These are phyloP conservation scores for Dasyprocta punctata DNA, from an alignment of 2,113 vertebrate species.

Conservation along the genomic window DNA sequence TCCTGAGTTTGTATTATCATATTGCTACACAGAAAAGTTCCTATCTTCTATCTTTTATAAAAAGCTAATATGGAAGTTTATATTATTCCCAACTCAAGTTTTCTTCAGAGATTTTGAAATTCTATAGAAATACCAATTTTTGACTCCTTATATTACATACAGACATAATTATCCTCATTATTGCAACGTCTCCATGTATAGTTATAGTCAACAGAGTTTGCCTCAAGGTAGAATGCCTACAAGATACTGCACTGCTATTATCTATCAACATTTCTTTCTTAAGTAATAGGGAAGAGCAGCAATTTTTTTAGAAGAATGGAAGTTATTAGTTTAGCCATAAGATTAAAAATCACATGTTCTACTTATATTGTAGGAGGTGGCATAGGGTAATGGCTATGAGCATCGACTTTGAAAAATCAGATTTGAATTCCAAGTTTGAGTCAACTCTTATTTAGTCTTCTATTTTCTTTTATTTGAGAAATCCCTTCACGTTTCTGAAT, in stretches of 20 bases:
- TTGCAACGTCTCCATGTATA: not conserved
- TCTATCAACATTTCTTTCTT: not conserved
- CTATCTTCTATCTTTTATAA: not conserved
- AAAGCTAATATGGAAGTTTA: not conserved
- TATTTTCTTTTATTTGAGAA: not conserved
- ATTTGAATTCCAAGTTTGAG: conserved; percentile 4
- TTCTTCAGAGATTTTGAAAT: conserved; percentile 36
- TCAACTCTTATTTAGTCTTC: not conserved
- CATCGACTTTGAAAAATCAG: not conserved
- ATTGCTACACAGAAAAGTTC: not conserved
- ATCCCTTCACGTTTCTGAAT: not conserved
- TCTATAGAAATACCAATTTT: conserved; percentile 15
- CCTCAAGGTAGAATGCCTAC: not conserved
- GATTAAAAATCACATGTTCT: not conserved
- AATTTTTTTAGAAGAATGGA: not conserved
- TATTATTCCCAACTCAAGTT: conserved; percentile 7
- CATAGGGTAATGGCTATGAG: not conserved
- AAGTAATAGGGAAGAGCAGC: not conserved
- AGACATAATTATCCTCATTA: conserved; percentile 24
- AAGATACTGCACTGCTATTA: not conserved
- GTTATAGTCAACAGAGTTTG: not conserved
- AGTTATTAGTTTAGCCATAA: conserved; percentile 40
- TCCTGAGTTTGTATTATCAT: not conserved
- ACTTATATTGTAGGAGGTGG: not conserved
- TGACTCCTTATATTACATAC: conserved; percentile 4